Percentiles rank a stretch among this genome's conserved stretches.
These are phyloP conservation scores for Lingula anatina DNA, from an alignment of 2,888 invertebrate genomes.

Conservation along the genomic window DNA sequence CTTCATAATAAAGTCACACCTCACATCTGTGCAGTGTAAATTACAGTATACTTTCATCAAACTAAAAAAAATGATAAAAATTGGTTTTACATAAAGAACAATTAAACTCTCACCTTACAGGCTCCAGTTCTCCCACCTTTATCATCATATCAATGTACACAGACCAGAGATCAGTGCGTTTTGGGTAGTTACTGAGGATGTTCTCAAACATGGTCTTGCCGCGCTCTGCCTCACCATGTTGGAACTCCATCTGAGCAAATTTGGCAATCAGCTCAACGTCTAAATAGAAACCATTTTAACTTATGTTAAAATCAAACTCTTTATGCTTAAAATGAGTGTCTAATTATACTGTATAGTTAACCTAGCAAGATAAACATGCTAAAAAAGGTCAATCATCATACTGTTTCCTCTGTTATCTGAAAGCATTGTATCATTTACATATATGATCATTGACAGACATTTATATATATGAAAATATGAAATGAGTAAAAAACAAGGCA, in stretches of 20 bases:
- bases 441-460: background rate
- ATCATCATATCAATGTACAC: constrained; percentile 81
- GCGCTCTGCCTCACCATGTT: constrained; percentile 70
- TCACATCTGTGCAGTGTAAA: background rate
- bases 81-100: background rate
- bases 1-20: background rate
- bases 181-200: constrained; percentile 78
- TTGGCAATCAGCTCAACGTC: constrained; percentile 78
- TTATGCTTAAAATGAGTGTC: too few relatives aligned
- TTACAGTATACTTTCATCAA: background rate
- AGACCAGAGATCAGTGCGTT: constrained; percentile 81
- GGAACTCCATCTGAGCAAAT: constrained; percentile 84
- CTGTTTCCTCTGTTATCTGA: too few relatives aligned
- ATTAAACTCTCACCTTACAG: constrained; percentile 64
- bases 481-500: background rate
- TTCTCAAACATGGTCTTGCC: constrained; percentile 87
- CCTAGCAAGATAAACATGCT: too few relatives aligned
- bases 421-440: too few relatives aligned
- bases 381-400: too few relatives aligned
- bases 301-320: too few relatives aligned
- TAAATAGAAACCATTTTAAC: constrained; percentile 56
- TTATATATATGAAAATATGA: background rate
- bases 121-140: constrained; percentile 65
- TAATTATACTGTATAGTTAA: too few relatives aligned
- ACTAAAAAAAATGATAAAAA: background rate